Evolutionary conservation across 2,113 vertebrate species (phyloP).

Genomic region (Dicerorhinus sumatrensis): DNA sequence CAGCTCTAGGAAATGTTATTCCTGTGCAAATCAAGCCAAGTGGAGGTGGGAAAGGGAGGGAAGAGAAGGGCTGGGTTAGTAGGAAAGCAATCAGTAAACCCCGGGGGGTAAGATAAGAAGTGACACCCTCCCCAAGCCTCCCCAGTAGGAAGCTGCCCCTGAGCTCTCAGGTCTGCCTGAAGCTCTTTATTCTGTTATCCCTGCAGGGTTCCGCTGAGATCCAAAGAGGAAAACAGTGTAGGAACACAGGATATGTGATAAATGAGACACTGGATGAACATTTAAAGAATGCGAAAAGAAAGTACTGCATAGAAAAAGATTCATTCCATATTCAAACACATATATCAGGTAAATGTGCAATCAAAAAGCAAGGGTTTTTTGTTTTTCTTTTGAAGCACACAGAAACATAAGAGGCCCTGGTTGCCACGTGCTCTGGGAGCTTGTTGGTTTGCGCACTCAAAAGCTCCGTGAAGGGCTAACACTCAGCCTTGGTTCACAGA

Average conservation of each 20-base stretch:
- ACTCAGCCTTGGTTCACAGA: not conserved
- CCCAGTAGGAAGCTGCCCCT: not conserved
- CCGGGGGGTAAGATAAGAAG: not conserved
- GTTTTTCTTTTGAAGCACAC: not conserved
- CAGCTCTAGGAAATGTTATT: not conserved
- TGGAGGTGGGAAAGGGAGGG: not conserved
- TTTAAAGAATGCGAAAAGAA: not conserved
- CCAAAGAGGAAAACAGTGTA: not conserved
- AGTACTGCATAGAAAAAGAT: not conserved
- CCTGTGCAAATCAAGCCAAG: rapidly evolving
- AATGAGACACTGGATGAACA: not conserved
- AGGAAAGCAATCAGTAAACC: not conserved
- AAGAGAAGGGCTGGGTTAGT: not conserved
- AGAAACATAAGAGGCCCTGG: not conserved
- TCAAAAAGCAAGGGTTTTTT: not conserved
- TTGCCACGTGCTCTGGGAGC: not conserved
- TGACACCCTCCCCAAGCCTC: not conserved
- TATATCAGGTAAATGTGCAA: not conserved
- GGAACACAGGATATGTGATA: not conserved
- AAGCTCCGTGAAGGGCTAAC: not conserved
- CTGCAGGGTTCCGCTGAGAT: not conserved
- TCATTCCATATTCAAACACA: not conserved
- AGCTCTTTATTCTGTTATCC: not conserved
- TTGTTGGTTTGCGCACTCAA: not conserved
- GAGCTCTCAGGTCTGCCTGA: not conserved